These are phyloP conservation scores for Meandrusa payeni DNA, from an alignment of 2,888 invertebrate species.

Conservation along the genomic window DNA sequence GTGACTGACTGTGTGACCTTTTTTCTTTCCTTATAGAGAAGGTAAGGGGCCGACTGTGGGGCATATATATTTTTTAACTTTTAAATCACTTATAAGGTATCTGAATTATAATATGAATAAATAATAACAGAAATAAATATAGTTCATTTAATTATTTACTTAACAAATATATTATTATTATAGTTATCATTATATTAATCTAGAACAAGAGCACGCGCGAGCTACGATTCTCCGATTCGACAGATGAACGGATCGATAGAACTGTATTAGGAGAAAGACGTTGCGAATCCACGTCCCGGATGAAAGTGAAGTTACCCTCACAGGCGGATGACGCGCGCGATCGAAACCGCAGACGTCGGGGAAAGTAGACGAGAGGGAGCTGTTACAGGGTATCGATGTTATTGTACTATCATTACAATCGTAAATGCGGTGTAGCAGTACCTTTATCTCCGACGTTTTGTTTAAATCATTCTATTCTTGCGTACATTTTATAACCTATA, in stretches of 20 bases:
- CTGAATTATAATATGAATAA: no score
- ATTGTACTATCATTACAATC: conserved; percentile 17
- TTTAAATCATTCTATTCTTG: background rate
- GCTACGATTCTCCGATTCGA: conserved; percentile 4
- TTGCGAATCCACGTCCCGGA: conserved; percentile 14
- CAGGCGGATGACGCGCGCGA: conserved; percentile 33
- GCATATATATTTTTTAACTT: no score
- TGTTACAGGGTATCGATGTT: conserved; percentile 15
- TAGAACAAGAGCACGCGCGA: background rate
- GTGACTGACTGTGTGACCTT: no score
- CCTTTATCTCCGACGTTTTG: conserved; percentile 4
- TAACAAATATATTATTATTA: no score
- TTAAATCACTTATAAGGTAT: no score
- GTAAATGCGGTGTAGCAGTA: conserved; percentile 11
- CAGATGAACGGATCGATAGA: conserved; percentile 13
- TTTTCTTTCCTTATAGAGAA: no score
- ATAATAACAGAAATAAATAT: no score
- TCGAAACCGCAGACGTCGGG: conserved; percentile 52
- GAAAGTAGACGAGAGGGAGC: conserved; percentile 40
- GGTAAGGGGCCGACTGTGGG: no score
- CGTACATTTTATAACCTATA: background rate
- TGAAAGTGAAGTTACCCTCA: conserved; percentile 59
- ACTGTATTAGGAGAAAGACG: conserved; percentile 15
- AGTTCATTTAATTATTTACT: no score
- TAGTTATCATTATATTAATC: background rate